Evolutionary conservation across 2,797 vertebrate species (phyloP), one percentile per base, ranked within the genome.

Genomic region (Ataeniobius toweri): DNA sequence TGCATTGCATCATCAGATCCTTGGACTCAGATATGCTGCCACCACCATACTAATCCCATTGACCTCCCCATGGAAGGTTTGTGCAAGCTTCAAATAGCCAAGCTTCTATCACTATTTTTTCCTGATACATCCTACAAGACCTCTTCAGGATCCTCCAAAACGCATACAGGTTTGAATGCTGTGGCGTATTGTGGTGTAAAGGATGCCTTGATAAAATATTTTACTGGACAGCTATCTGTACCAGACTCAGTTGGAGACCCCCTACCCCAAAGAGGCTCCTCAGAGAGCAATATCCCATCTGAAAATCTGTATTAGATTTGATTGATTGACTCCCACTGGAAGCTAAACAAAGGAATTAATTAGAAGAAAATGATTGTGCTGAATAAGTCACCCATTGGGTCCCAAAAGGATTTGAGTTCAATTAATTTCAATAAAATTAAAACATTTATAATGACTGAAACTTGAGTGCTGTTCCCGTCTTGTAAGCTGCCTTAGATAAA

Each of bases 301-400:
- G 46, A 59, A 36, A 55, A 76, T 5, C 26, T 59, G 53, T 82
- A 61, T 76, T 71, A 73, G 76, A 79, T n/a, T 44, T 68, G 39
- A 68, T n/a, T 44, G 5, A 73, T 82, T 85, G 71, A 59, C 70
- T 83, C 55, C 76, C 73, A 71, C 9, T 2, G 28, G 24, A 75
- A 71, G 59, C 31, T 31, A 53, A 65, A 41, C 31, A 48, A 74
- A 86, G 71, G 73, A 82, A 74, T 24, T 26, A 18, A 69, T 56
- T 50, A 48, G 61, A 69, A 18, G 63, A 18, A 39, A 53, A 48
- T 2, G 18, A 28, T 3, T 70, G 31, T 20, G 55, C 79, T 61
- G n/a, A 67, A 83, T 77, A 68, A 82, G 65, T 86, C 75, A 71
- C 61, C 77, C 69, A 69, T 2, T 8, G 50, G 39, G 73, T 88